phyloP scores from a whole-genome alignment of 2,888 invertebrate species.

The Drosophila nigricruria region DNA sequence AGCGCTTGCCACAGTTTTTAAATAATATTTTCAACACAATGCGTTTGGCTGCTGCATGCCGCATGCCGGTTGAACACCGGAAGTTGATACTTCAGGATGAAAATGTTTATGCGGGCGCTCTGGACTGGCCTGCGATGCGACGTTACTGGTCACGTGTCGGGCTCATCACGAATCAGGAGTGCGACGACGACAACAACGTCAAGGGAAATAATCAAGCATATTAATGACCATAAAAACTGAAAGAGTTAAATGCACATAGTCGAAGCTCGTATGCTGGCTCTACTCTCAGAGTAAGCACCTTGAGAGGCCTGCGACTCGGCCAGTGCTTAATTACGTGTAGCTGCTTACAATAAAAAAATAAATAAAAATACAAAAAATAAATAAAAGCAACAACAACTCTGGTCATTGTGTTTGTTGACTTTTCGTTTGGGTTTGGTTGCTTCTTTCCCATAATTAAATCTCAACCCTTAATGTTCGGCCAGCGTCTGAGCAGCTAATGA shows the following conservation, averaged over 20 bases:
- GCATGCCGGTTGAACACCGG: conserved; percentile 53
- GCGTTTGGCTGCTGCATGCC: not conserved
- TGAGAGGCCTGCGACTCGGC: conserved; percentile 52
- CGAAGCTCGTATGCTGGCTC: conserved; percentile 55
- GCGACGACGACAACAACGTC: conserved; percentile 52
- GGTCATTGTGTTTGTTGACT: conserved; percentile 63
- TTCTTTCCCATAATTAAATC: conserved; percentile 81
- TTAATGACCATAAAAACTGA: conserved; percentile 82
- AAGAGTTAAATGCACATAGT: conserved; percentile 73
- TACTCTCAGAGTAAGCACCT: conserved; percentile 39
- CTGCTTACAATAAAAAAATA: conserved; percentile 58
- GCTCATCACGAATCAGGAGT: conserved; percentile 34
- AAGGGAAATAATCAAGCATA: conserved; percentile 83
- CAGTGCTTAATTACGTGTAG: conserved; percentile 83
- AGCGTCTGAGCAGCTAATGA: conserved; percentile 41
- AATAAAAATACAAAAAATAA: not conserved
- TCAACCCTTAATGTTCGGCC: conserved; percentile 63
- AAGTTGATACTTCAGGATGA: conserved; percentile 80
- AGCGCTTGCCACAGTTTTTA: conserved; percentile 70
- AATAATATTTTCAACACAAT: conserved; percentile 31
- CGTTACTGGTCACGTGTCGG: conserved; percentile 72
- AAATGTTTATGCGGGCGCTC: conserved; percentile 81
- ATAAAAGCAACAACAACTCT: conserved; percentile 5
- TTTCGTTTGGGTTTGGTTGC: conserved; percentile 47
- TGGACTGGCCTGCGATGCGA: conserved; percentile 31